A percentile compares a stretch with the other conserved stretches of the same genome.
Conservation (phyloP, 2,113 vertebrate species). For the Plectropomus leopardus region DNA sequence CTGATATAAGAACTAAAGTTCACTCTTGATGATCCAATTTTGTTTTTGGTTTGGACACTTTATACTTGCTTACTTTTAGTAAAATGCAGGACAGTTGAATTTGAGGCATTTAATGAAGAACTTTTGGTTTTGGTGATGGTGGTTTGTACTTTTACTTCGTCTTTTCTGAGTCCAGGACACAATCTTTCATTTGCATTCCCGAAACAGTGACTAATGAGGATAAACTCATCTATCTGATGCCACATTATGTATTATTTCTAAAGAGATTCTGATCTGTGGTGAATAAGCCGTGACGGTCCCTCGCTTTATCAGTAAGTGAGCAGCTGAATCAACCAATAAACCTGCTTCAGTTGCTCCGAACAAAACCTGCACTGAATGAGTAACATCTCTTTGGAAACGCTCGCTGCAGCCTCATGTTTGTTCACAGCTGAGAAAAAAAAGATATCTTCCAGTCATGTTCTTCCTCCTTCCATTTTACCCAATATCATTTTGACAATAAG, state of each 20-base stretch:
- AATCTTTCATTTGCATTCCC: not conserved
- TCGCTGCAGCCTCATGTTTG: not conserved
- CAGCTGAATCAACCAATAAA: not conserved
- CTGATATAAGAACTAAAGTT: too few relatives aligned
- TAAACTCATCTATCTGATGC: not conserved
- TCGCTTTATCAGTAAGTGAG: not conserved
- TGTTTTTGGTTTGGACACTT: too few relatives aligned
- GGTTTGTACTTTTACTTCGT: too few relatives aligned
- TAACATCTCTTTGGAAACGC: not conserved
- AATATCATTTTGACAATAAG: too few relatives aligned
- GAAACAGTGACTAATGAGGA: constrained; percentile 3
- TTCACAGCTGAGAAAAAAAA: not conserved
- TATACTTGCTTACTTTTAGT: too few relatives aligned
- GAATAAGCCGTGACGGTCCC: not conserved
- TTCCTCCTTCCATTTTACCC: too few relatives aligned
- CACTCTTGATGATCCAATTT: too few relatives aligned
- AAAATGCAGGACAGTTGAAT: too few relatives aligned
- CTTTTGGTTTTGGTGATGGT: too few relatives aligned
- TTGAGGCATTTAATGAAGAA: too few relatives aligned
- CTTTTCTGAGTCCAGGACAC: not conserved
- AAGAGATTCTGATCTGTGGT: not conserved
- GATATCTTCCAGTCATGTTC: not conserved
- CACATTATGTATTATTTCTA: not conserved
- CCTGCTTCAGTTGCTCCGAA: not conserved
- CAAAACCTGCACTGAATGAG: constrained; percentile 1